A percentile compares a stretch with the other conserved stretches of the same genome.
phyloP scores from a whole-genome alignment of 2,797 vertebrate species.

The Hirundo rustica region DNA sequence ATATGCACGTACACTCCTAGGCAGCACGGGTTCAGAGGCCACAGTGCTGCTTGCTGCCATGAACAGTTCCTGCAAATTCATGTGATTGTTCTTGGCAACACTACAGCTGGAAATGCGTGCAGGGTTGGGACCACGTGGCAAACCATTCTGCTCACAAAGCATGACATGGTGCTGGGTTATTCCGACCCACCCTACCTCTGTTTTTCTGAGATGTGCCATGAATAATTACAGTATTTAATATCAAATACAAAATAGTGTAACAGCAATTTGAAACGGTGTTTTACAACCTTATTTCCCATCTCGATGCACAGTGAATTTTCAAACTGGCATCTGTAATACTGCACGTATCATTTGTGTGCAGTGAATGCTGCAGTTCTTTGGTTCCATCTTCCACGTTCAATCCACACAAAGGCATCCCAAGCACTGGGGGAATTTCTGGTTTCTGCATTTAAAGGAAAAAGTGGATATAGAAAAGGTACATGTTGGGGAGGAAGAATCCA shows the following conservation, averaged over 20 bases:
- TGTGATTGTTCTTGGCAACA: neutral
- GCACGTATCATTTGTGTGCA: neutral
- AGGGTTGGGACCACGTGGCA: neutral
- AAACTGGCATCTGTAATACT: neutral
- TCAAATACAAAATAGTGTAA: neutral
- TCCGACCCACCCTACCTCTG: neutral
- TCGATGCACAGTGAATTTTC: neutral
- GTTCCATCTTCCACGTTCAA: neutral
- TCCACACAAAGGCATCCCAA: neutral
- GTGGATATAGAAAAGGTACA: neutral
- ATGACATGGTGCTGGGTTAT: neutral
- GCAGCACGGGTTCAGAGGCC: neutral
- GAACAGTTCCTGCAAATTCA: neutral
- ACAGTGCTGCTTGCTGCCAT: neutral
- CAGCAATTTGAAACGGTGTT: neutral
- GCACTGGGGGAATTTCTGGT: neutral
- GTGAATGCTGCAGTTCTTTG: neutral
- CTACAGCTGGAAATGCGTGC: conserved; percentile 5
- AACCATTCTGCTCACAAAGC: neutral
- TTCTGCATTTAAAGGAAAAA: neutral
- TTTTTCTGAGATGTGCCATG: neutral
- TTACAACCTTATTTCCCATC: neutral
- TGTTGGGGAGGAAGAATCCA: no score
- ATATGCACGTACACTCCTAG: neutral
- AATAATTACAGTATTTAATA: neutral